Evolutionary conservation across 2,113 vertebrate genomes (phyloP).

Genomic region (Oxygymnocypris stewartii): DNA sequence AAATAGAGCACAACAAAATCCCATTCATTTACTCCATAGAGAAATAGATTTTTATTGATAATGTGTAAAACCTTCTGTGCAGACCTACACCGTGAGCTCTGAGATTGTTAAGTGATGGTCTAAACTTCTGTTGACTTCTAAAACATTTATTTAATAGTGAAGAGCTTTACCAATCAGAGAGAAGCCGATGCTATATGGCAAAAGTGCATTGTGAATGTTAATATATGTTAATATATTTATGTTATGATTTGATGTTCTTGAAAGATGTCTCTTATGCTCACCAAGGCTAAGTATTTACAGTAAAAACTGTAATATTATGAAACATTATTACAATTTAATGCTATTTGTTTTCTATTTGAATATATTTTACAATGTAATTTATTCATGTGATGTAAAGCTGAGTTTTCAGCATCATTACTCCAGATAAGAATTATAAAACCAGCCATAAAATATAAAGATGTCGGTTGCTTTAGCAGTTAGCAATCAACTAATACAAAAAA

Average conservation of each 20-base stretch:
- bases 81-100: neutral
- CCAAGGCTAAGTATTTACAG: neutral
- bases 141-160: neutral
- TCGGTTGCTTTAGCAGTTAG: neutral
- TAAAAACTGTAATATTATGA: neutral
- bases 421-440: neutral
- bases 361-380: neutral
- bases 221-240: neutral
- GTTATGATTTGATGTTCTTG: neutral
- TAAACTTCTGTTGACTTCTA: neutral
- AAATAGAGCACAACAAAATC: neutral
- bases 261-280: no score
- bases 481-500: neutral
- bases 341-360: no score
- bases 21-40: neutral
- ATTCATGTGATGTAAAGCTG: neutral
- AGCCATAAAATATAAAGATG: neutral
- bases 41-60: neutral
- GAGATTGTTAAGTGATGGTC: conserved; percentile 5
- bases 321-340: neutral
- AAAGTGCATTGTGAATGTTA: neutral
- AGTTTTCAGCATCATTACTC: no score
- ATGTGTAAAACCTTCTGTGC: neutral
- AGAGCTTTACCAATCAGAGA: neutral
- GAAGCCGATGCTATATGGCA: neutral